Conservation (phyloP, 2,797 vertebrate species). For the Cirrhinus molitorella region DNA sequence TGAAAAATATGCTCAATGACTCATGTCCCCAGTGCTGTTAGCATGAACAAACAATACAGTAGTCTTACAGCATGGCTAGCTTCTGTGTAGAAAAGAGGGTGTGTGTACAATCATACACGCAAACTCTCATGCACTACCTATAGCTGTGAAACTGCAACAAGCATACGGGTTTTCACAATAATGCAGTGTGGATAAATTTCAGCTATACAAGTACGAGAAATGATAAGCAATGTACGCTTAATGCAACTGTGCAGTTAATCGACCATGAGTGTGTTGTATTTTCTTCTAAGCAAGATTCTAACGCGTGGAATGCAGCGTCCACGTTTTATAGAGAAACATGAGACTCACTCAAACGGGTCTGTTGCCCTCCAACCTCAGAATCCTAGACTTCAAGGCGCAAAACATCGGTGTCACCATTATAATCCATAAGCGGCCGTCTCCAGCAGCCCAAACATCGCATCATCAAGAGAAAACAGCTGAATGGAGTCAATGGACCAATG, state of each 20-base stretch:
- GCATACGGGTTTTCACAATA: background rate
- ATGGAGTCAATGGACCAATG: slow-evolving; percentile 9
- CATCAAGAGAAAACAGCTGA: background rate
- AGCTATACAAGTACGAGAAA: background rate
- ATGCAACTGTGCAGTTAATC: background rate
- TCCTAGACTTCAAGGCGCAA: background rate
- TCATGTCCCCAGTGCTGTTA: background rate
- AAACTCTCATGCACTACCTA: no score
- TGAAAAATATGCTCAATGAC: background rate
- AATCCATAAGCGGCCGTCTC: background rate
- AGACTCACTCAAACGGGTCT: background rate
- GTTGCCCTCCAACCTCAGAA: background rate
- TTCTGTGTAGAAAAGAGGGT: background rate
- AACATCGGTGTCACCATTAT: background rate
- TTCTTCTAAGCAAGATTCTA: background rate
- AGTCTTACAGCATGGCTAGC: background rate
- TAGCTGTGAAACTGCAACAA: background rate
- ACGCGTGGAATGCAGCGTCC: background rate
- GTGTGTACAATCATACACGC: background rate
- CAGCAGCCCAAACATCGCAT: background rate
- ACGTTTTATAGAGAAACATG: background rate
- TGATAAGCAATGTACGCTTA: background rate
- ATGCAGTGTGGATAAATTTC: background rate
- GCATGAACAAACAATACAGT: background rate
- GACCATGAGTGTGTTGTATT: background rate